Evolutionary conservation across 2,888 invertebrate species (phyloP).

Genomic region (Nycteola revayana): DNA sequence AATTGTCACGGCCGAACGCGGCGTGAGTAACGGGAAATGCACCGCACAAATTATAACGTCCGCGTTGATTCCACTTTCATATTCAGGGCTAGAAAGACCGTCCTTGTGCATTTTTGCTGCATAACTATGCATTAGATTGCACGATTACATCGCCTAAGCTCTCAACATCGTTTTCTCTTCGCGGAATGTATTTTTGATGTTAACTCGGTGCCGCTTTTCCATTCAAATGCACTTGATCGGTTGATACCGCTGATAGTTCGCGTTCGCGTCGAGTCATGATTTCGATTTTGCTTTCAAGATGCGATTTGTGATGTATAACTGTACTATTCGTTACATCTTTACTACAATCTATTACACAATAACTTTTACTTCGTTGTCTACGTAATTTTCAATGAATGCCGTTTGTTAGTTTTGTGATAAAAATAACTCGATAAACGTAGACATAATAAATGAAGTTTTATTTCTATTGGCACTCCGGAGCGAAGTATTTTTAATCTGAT

Average conservation of each 20-base stretch:
- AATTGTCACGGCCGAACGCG: constrained; percentile 51
- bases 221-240: constrained; percentile 12
- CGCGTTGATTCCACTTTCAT: constrained; percentile 47
- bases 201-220: constrained; percentile 12
- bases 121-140: constrained; percentile 24
- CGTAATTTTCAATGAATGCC: constrained; percentile 45
- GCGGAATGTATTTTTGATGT: constrained; percentile 18
- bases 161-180: constrained; percentile 19
- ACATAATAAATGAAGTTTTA: no score
- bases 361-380: constrained; percentile 35
- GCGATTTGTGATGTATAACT: constrained; percentile 21
- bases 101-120: constrained; percentile 14
- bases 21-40: constrained; percentile 62
- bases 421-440: constrained; percentile 44
- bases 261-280: constrained; percentile 22
- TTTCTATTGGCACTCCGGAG: no score
- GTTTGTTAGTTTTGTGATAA: constrained; percentile 42
- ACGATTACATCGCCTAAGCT: constrained; percentile 23
- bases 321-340: constrained; percentile 25
- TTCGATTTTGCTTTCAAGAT: constrained; percentile 21
- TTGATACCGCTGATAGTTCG: constrained; percentile 2
- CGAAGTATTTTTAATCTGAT: no score
- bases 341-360: constrained; percentile 32
- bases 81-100: constrained; percentile 23
- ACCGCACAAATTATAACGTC: constrained; percentile 62